Evolutionary conservation across 2,113 vertebrate species (phyloP).

Genomic region (Asarcornis scutulata): DNA sequence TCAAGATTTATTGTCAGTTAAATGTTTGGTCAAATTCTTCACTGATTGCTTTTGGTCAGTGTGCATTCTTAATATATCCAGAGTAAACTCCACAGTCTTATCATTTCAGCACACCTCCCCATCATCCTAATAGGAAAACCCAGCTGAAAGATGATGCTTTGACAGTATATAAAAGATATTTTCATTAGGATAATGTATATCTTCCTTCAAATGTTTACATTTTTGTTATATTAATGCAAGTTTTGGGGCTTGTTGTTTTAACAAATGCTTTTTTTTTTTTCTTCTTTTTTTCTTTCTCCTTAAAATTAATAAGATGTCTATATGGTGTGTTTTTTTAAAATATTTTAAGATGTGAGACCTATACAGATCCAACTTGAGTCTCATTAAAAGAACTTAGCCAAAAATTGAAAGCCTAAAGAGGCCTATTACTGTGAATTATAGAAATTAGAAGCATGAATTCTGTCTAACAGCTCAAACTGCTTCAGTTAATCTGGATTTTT

Average conservation of each 20-base stretch:
- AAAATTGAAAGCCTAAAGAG: slow-evolving; percentile 41
- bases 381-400: slow-evolving; percentile 58
- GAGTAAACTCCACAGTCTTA: neutral
- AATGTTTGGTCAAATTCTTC: neutral
- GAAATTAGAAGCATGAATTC: slow-evolving; percentile 43
- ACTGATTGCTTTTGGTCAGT: neutral
- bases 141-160: neutral
- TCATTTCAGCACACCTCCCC: neutral
- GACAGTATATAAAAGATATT: neutral
- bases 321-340: slow-evolving; percentile 21
- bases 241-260: neutral
- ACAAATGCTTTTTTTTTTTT: neutral
- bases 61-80: neutral
- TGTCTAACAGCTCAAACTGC: slow-evolving; percentile 47
- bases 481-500: slow-evolving; percentile 32
- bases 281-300: neutral
- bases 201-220: neutral
- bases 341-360: slow-evolving; percentile 15
- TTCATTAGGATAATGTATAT: neutral
- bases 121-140: neutral
- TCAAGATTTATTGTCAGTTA: neutral
- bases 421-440: slow-evolving; percentile 51
- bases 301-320: neutral
- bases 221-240: neutral
- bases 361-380: slow-evolving; percentile 47